phyloP scores from a whole-genome alignment of 2,113 vertebrate genomes.

The Antennarius striatus region DNA sequence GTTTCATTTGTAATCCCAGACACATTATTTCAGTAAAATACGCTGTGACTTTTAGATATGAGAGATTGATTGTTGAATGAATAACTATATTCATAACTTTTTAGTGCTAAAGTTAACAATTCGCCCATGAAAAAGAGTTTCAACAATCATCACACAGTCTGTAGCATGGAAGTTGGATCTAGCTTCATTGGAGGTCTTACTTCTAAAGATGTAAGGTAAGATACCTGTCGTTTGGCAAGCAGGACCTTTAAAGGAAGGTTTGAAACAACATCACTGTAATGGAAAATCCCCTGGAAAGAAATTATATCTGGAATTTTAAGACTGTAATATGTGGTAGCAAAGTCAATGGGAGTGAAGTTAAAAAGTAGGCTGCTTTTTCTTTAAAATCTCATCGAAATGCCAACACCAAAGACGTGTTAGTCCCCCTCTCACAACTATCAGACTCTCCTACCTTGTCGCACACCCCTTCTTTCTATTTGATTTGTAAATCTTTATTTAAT shows the following conservation, averaged over 20 bases:
- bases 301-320: neutral
- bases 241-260: neutral
- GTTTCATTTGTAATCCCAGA: constrained; percentile 96
- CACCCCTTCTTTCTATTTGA: neutral
- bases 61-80: constrained; percentile 88
- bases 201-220: constrained; percentile 8
- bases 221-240: constrained; percentile 19
- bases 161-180: constrained; percentile 7
- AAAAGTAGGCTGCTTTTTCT: neutral
- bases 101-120: constrained; percentile 84
- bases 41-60: constrained; percentile 91
- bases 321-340: neutral
- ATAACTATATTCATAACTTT: constrained; percentile 85
- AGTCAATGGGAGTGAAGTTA: neutral
- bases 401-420: neutral
- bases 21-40: constrained; percentile 92
- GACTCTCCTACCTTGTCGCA: neutral
- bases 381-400: neutral
- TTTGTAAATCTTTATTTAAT: neutral
- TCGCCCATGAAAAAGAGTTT: constrained; percentile 76
- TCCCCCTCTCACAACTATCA: neutral
- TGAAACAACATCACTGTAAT: constrained; percentile 1
- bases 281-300: neutral
- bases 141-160: constrained; percentile 53
- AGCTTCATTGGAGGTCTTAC: constrained; percentile 22